These are phyloP conservation scores for Microtus ochrogaster DNA, from an alignment of 2,113 vertebrate genomes.

Conservation along the genomic window DNA sequence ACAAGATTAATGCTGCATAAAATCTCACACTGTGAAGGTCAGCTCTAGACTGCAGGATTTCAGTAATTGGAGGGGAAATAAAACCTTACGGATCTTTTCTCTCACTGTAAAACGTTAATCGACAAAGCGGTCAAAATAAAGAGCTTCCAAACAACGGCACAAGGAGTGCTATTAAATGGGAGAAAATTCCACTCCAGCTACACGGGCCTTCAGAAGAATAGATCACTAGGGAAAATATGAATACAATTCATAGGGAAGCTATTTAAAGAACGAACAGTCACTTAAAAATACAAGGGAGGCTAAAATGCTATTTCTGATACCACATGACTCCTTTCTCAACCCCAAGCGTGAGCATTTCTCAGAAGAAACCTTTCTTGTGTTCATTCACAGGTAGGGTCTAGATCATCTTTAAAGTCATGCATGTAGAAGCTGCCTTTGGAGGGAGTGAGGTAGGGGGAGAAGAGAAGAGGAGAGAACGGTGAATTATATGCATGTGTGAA, in stretches of 20 bases:
- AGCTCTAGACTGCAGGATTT: background rate
- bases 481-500: background rate
- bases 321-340: background rate
- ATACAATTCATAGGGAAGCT: background rate
- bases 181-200: background rate
- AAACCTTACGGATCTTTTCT: constrained; percentile 63
- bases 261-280: background rate
- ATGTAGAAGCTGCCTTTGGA: background rate
- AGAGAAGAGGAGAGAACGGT: background rate
- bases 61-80: constrained; percentile 56
- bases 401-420: background rate
- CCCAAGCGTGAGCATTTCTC: background rate
- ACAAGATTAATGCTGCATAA: constrained; percentile 64
- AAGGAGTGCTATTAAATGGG: background rate
- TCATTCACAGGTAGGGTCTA: background rate
- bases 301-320: background rate
- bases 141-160: background rate
- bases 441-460: background rate
- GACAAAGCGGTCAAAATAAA: background rate
- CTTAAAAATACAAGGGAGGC: background rate
- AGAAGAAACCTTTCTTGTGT: background rate
- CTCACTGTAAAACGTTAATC: constrained; percentile 10
- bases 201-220: background rate
- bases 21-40: constrained; percentile 21
- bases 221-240: background rate